Conservation (phyloP, 2,888 invertebrate genomes). For the Eupithecia exiguata region DNA sequence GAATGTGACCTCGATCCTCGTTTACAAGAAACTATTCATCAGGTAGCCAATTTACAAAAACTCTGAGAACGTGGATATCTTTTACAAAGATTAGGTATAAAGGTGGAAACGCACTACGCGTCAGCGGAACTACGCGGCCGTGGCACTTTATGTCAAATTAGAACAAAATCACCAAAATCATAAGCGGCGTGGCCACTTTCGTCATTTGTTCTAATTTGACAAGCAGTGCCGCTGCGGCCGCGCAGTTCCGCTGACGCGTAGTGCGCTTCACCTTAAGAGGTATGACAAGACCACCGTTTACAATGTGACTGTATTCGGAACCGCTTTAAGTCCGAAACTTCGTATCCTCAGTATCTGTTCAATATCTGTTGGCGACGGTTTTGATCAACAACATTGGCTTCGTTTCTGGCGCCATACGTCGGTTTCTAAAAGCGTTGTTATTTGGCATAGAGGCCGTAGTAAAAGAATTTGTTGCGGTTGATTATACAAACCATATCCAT, state of each 20-base stretch:
- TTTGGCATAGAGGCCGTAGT: not conserved
- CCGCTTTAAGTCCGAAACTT: constrained; percentile 32
- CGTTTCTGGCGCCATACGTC: constrained; percentile 26
- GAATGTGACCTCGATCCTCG: not conserved
- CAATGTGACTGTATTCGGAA: constrained; percentile 24
- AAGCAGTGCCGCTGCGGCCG: no score
- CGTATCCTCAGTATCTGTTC: constrained; percentile 20
- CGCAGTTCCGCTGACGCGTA: no score
- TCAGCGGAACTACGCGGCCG: no score
- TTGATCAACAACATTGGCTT: constrained; percentile 31
- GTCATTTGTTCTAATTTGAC: no score
- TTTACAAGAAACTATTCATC: not conserved
- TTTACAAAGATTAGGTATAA: not conserved
- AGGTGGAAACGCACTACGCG: no score
- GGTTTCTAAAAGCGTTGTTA: constrained; percentile 10
- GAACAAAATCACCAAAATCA: no score
- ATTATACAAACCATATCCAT: not conserved
- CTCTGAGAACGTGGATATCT: not conserved
- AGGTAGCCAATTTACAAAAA: not conserved
- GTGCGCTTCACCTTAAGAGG: no score
- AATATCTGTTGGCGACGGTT: constrained; percentile 42
- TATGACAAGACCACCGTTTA: constrained; percentile 22
- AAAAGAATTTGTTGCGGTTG: not conserved
- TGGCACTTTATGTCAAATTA: no score
- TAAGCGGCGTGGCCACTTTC: no score